Evolutionary conservation across 1,140 invertebrate species (phyloP), one percentile per base, ranked within the genome.

Genomic region (Vanessa atalanta): DNA sequence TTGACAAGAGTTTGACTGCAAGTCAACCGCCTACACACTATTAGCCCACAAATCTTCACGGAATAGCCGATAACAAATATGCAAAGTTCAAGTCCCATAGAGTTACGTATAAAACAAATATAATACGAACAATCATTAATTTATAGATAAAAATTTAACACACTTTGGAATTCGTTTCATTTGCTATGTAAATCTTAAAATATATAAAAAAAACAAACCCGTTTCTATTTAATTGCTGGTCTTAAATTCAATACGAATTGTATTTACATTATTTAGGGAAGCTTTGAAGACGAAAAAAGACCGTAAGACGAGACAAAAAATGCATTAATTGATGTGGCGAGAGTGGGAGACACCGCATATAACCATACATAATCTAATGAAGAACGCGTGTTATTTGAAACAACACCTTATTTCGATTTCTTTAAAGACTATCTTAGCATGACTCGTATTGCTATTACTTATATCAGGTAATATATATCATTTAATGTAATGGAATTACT

Each of bases 271-370:
- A 75, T 70, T 72, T 67, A 23, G 23, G 50, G 53, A 76, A 79
- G 70, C 77, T 72, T 79, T 75, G 60, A 78, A 79, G 65, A 81
- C 71, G 65, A 67, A 81, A 79, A 81, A 67, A 70, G 72, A 75
- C 69, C 55, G 73, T 70, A 82, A 79, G 57, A 47, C 67, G 76
- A 77, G 73, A 76, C 68, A 76, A 84, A 81, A 85, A 83, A 80
- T 80, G 73, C 80, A 77, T 83, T 87, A 87, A 87, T 87, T 87
- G 83, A 80, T 83, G 80, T 75, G 77, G 77, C 57, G 60, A 72
- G 70, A 74, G 79, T 73, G 82, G 77, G 53, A 76, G 76, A 75
- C 55, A 79, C 76, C 69, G 76, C 75, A 81, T 85, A 60, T 66
- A 71, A 67, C 20, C 6, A 51, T 69, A 43, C 50, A 68, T 55